phyloP scores from a whole-genome alignment of 2,113 vertebrate genomes.

The Chionis minor region DNA sequence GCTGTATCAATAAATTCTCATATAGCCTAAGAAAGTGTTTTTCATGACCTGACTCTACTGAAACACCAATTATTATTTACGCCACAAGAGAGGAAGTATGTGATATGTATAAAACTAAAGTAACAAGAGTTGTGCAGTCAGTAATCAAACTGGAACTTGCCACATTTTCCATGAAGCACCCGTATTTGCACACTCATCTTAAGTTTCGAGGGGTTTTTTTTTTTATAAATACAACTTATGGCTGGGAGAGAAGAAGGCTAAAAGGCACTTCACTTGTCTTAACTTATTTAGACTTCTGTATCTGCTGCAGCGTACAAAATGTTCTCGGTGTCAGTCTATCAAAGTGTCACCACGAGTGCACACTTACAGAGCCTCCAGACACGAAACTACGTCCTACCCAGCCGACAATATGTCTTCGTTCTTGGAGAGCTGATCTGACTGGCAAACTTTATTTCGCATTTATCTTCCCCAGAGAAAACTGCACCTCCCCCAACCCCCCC shows the following conservation, averaged over 20 bases:
- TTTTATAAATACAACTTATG: neutral
- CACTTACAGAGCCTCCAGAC: neutral
- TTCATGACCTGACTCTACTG: neutral
- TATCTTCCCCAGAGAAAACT: neutral
- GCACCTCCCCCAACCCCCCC: neutral
- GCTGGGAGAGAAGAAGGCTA: neutral
- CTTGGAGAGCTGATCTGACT: neutral
- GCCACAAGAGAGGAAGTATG: neutral
- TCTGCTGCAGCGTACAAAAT: neutral
- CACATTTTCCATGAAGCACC: neutral
- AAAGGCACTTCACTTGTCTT: neutral
- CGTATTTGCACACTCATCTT: neutral
- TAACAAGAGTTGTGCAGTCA: neutral
- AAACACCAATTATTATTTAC: neutral
- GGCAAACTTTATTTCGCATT: neutral
- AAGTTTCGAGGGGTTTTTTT: neutral
- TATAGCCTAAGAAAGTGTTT: neutral
- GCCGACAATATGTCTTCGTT: neutral
- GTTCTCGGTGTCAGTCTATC: constrained; percentile 26
- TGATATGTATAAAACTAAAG: neutral
- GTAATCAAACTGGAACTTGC: neutral
- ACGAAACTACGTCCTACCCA: neutral
- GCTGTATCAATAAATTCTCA: neutral
- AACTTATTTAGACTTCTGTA: neutral
- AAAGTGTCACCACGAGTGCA: neutral